phyloP scores from a whole-genome alignment of 2,888 invertebrate species.

The Ophraella communa region DNA sequence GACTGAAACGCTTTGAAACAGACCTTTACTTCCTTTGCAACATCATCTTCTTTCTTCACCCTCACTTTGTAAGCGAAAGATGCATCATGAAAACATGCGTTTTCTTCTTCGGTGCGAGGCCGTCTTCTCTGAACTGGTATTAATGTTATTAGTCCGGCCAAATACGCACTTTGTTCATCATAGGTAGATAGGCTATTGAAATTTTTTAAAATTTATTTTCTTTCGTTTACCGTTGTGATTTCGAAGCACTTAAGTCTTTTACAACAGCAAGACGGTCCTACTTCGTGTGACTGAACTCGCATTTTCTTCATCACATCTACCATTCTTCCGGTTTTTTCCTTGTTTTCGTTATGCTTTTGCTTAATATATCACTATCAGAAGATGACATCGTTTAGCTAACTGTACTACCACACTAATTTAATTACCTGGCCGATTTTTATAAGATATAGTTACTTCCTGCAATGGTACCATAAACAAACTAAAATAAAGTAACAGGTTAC shows the following conservation, averaged over 20 bases:
- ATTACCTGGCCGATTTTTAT: too few relatives aligned
- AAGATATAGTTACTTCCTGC: too few relatives aligned
- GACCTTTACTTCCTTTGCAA: constrained; percentile 6
- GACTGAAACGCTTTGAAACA: constrained; percentile 27
- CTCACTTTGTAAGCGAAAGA: constrained; percentile 5
- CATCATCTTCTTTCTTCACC: not conserved
- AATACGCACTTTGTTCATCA: too few relatives aligned
- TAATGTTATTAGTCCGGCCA: not conserved
- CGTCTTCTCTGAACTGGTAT: constrained; percentile 14
- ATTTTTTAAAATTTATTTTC: constrained; percentile 9
- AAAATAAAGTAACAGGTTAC: too few relatives aligned
- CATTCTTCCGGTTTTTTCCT: too few relatives aligned
- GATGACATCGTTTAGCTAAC: too few relatives aligned
- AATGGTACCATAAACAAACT: too few relatives aligned
- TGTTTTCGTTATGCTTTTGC: too few relatives aligned
- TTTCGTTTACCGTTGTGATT: not conserved
- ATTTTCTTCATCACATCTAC: too few relatives aligned
- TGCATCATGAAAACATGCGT: constrained; percentile 9
- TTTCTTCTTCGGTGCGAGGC: constrained; percentile 8
- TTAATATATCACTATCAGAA: too few relatives aligned
- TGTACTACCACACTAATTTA: too few relatives aligned
- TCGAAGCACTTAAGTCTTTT: constrained; percentile 5
- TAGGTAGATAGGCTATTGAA: not conserved
- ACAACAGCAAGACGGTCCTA: not conserved
- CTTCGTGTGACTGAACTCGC: too few relatives aligned